A percentile compares a stretch with the other conserved stretches of the same genome.
Evolutionary conservation across 2,113 vertebrate genomes (phyloP).

Genomic region (Empidonax alnorum): DNA sequence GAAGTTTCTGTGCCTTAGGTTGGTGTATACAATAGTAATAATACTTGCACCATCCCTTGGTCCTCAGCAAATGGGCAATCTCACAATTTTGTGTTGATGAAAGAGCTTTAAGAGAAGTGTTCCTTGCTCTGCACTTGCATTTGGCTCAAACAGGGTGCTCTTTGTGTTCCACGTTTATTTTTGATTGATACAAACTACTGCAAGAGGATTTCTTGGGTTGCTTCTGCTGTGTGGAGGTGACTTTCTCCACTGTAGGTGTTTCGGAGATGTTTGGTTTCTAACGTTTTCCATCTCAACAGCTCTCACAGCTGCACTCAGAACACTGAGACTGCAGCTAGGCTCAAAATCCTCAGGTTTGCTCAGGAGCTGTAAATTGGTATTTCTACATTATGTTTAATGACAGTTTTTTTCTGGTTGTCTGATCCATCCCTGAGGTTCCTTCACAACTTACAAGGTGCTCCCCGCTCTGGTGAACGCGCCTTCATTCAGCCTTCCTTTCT

Average conservation of each 20-base stretch:
- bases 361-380: background rate
- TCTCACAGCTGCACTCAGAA: background rate
- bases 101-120: background rate
- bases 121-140: background rate
- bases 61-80: background rate
- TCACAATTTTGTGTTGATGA: background rate
- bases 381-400: background rate
- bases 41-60: background rate
- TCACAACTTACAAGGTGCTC: background rate
- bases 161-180: background rate
- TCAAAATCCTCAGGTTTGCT: background rate
- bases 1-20: background rate
- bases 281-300: background rate
- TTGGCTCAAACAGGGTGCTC: background rate
- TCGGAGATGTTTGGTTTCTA: background rate
- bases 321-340: background rate
- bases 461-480: accelerated
- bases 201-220: background rate
- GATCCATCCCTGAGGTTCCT: background rate
- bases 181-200: background rate
- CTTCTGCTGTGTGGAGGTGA: background rate
- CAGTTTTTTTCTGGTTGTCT: background rate
- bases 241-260: background rate
- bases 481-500: background rate
- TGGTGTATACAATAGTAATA: background rate